phyloP scores from a whole-genome alignment of 2,797 vertebrate species.

The Poecilia wingei region DNA sequence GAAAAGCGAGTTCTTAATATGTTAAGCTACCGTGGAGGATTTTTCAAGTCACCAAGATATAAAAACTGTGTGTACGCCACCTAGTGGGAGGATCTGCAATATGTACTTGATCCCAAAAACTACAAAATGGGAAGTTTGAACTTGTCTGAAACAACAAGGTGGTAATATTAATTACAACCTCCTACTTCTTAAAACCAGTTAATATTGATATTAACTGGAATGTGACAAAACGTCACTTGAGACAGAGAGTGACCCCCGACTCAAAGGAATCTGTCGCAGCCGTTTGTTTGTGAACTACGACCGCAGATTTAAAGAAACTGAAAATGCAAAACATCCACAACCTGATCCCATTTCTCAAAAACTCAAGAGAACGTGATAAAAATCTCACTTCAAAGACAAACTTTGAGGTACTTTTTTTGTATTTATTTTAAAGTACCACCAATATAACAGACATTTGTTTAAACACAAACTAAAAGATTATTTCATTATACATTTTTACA shows the following conservation, averaged over 20 bases:
- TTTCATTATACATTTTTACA: conserved; percentile 65
- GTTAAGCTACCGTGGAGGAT: not conserved
- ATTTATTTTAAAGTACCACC: conserved; percentile 62
- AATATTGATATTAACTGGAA: not conserved
- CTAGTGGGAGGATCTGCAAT: not conserved
- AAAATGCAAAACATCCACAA: not conserved
- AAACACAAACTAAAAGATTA: conserved; percentile 51
- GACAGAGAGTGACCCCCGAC: no score
- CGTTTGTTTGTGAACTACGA: no score
- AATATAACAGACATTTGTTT: conserved; percentile 48
- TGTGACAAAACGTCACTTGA: not conserved
- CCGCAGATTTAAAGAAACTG: not conserved
- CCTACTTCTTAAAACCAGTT: no score
- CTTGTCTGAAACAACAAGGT: not conserved
- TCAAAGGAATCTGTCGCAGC: no score
- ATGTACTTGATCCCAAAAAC: not conserved
- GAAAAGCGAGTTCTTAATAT: not conserved
- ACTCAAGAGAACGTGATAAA: not conserved
- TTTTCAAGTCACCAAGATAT: not conserved
- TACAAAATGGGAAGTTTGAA: not conserved
- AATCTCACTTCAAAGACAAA: not conserved
- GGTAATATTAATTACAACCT: not conserved
- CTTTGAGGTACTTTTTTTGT: not conserved
- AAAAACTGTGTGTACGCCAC: not conserved
- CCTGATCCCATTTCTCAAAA: not conserved